phyloP scores from a whole-genome alignment of 2,797 vertebrate species.

The Urophycis tenuis region DNA sequence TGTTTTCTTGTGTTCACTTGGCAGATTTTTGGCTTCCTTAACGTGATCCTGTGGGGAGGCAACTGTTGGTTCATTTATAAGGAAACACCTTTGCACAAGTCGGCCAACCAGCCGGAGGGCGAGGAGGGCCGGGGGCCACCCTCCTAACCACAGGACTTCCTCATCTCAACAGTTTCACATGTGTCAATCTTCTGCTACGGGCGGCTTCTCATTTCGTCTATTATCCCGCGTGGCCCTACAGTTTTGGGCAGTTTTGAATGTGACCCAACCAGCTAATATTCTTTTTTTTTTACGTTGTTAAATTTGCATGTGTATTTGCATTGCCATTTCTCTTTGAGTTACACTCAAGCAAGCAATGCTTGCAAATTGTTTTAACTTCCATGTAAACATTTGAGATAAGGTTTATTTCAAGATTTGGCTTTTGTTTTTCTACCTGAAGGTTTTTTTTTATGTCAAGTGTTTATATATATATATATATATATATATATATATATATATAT shows the following conservation, averaged over 20 bases:
- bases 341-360: background rate
- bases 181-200: slow-evolving; percentile 29
- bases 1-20: background rate
- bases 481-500: background rate
- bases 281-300: background rate
- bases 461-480: background rate
- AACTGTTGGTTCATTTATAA: slow-evolving; percentile 97
- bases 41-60: slow-evolving; percentile 87
- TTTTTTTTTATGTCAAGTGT: background rate
- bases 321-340: background rate
- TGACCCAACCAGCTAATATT: background rate
- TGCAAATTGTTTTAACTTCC: background rate
- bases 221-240: background rate
- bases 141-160: slow-evolving; percentile 36
- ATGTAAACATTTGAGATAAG: background rate
- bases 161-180: slow-evolving; percentile 20
- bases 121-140: slow-evolving; percentile 35
- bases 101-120: slow-evolving; percentile 42
- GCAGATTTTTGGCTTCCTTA: slow-evolving; percentile 90
- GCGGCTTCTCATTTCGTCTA: slow-evolving; percentile 6
- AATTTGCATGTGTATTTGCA: background rate
- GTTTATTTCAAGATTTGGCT: background rate
- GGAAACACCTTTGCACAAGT: slow-evolving; percentile 84
- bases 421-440: background rate
- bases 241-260: background rate